Evolutionary conservation across 1,140 invertebrate species (phyloP).

Genomic region (Tetramorium alpestre): DNA sequence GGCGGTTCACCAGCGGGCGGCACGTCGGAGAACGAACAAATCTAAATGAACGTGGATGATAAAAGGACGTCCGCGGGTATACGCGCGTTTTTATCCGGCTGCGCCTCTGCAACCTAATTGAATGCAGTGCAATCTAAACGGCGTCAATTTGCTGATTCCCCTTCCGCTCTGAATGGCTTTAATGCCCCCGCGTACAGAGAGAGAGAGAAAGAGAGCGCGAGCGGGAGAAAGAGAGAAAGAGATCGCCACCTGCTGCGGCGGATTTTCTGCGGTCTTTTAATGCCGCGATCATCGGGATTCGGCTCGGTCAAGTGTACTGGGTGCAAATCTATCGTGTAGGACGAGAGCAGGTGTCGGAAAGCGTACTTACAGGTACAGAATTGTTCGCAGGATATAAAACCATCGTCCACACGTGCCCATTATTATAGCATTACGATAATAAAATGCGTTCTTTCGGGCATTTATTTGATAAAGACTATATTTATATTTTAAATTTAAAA

Average conservation of each 20-base stretch:
- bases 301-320: slow-evolving; percentile 7
- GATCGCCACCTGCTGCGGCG: slow-evolving; percentile 58
- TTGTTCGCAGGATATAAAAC: not conserved
- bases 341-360: not conserved
- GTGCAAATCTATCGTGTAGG: slow-evolving; percentile 26
- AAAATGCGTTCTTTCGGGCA: not conserved
- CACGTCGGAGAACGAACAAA: slow-evolving; percentile 20
- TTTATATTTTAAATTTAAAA: not conserved
- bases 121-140: slow-evolving; percentile 76
- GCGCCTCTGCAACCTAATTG: slow-evolving; percentile 71
- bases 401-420: not conserved
- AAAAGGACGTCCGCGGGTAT: slow-evolving; percentile 34
- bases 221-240: slow-evolving; percentile 1
- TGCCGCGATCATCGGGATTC: slow-evolving; percentile 58
- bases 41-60: slow-evolving; percentile 57
- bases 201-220: slow-evolving; percentile 9
- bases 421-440: not conserved
- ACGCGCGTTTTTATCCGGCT: slow-evolving; percentile 59
- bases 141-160: slow-evolving; percentile 73
- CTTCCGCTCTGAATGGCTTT: slow-evolving; percentile 44
- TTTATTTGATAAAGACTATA: not conserved
- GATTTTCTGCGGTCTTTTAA: slow-evolving; percentile 67
- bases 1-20: not conserved
- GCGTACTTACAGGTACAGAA: slow-evolving; percentile 10
- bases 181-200: slow-evolving; percentile 20